These are phyloP conservation scores for Crossocerus cetratus DNA, from an alignment of 2,888 invertebrate species.

Conservation along the genomic window DNA sequence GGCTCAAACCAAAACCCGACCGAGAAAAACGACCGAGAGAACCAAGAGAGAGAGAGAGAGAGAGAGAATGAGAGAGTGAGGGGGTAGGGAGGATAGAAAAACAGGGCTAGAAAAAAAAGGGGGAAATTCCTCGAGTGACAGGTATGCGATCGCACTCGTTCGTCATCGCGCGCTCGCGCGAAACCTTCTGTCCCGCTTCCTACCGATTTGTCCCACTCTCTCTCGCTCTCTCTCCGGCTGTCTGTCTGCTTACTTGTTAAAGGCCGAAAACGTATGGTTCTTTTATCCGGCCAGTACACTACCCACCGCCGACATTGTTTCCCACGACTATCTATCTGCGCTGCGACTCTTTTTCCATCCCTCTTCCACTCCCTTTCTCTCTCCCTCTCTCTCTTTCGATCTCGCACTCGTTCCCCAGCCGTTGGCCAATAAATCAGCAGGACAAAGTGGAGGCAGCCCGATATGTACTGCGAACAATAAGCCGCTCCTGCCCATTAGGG, in stretches of 20 bases:
- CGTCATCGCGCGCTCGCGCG: constrained; percentile 15
- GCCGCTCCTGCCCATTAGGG: too few relatives aligned
- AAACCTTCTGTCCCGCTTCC: constrained; percentile 14
- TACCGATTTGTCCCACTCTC: neutral
- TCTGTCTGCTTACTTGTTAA: neutral
- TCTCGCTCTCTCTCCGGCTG: neutral
- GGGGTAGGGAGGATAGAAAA: too few relatives aligned
- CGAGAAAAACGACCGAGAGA: constrained; percentile 13
- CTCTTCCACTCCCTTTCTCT: neutral
- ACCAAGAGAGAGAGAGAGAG: constrained; percentile 12
- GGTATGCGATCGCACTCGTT: constrained; percentile 4
- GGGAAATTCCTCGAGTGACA: neutral
- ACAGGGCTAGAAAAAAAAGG: neutral
- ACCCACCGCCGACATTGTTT: neutral
- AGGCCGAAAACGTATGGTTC: constrained; percentile 14
- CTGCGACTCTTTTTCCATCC: constrained; percentile 7
- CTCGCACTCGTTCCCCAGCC: too few relatives aligned
- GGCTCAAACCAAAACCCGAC: constrained; percentile 21
- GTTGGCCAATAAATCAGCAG: too few relatives aligned
- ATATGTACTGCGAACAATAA: too few relatives aligned
- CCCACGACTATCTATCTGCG: neutral
- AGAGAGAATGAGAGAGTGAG: constrained; percentile 1
- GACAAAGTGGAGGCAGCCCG: too few relatives aligned
- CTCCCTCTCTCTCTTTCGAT: neutral
- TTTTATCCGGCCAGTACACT: constrained; percentile 4